Percentiles rank a stretch among this genome's conserved stretches.
phyloP scores from a whole-genome alignment of 2,797 vertebrate genomes.

The Aeoliscus strigatus region DNA sequence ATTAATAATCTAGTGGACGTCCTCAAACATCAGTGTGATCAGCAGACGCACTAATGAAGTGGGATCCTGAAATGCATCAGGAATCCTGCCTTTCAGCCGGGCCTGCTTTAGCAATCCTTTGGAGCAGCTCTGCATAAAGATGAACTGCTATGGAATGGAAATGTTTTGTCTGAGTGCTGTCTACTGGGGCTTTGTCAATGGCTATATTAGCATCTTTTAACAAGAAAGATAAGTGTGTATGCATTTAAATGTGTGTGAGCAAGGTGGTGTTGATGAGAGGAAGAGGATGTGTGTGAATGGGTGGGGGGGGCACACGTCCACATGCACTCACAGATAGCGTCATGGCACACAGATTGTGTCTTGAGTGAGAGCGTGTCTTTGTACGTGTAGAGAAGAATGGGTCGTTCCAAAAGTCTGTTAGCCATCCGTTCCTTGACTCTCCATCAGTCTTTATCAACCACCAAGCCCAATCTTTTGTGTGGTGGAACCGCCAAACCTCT shows the following conservation, averaged over 20 bases:
- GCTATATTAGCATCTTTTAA: slow-evolving; percentile 65
- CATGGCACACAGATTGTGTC: slow-evolving; percentile 54
- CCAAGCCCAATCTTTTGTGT: slow-evolving; percentile 60
- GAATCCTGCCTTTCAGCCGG: slow-evolving; percentile 45
- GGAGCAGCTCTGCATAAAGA: slow-evolving; percentile 56
- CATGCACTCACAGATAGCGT: slow-evolving; percentile 48
- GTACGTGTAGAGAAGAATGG: slow-evolving; percentile 68
- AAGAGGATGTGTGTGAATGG: slow-evolving; percentile 18
- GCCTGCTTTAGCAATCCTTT: slow-evolving; percentile 35
- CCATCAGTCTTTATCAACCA: slow-evolving; percentile 64
- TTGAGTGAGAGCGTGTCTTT: slow-evolving; percentile 65
- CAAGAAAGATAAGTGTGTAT: slow-evolving; percentile 40
- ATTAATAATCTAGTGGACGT: slow-evolving; percentile 50
- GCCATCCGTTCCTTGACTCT: slow-evolving; percentile 55
- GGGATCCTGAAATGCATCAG: slow-evolving; percentile 50
- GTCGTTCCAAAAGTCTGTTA: slow-evolving; percentile 48
- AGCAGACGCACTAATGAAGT: slow-evolving; percentile 50
- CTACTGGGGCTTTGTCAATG: slow-evolving; percentile 58
- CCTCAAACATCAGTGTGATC: slow-evolving; percentile 51
- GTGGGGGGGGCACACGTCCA: slow-evolving; percentile 5
- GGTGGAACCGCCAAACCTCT: slow-evolving; percentile 37
- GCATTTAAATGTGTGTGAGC: slow-evolving; percentile 18
- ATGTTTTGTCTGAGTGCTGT: slow-evolving; percentile 56
- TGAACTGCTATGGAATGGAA: slow-evolving; percentile 54
- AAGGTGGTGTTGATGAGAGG: slow-evolving; percentile 23